Evolutionary conservation across 2,797 vertebrate species (phyloP).

Genomic region (Knipowitschia caucasica): DNA sequence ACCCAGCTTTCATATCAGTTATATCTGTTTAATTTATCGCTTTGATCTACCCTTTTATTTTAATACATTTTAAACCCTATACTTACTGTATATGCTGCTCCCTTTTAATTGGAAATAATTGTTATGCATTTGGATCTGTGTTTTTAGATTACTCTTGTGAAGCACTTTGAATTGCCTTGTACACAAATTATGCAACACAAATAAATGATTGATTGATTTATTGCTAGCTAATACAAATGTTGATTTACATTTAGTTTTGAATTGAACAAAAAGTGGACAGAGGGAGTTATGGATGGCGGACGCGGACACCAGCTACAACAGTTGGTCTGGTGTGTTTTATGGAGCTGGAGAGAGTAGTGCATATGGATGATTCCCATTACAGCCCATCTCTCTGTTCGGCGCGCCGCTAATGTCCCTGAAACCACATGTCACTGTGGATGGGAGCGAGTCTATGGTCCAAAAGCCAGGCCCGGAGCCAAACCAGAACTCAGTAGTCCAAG

Average conservation of each 20-base stretch:
- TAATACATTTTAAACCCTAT: no score
- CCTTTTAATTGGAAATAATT: no score
- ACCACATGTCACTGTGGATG: constrained; percentile 70
- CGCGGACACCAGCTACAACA: constrained; percentile 54
- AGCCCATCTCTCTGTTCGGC: constrained; percentile 60
- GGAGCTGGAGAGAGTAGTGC: constrained; percentile 61
- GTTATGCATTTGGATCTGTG: no score
- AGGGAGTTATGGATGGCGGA: constrained; percentile 41
- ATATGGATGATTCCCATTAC: constrained; percentile 68
- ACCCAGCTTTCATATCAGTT: no score
- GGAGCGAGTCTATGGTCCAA: constrained; percentile 60
- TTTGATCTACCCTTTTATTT: no score
- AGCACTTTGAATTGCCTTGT: no score
- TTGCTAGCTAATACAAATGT: not conserved
- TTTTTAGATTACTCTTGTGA: no score
- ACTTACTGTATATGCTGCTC: no score
- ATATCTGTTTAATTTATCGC: no score
- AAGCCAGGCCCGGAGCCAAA: constrained; percentile 57
- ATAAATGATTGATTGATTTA: no score
- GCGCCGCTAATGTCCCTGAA: constrained; percentile 67
- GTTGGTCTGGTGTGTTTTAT: constrained; percentile 61
- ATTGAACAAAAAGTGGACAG: constrained; percentile 27
- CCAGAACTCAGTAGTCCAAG: constrained; percentile 52
- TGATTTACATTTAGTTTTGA: constrained; percentile 18
- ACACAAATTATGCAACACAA: no score